A percentile compares a stretch with the other conserved stretches of the same genome.
phyloP scores from a whole-genome alignment of 2,888 invertebrate species.

The Allacma fusca region DNA sequence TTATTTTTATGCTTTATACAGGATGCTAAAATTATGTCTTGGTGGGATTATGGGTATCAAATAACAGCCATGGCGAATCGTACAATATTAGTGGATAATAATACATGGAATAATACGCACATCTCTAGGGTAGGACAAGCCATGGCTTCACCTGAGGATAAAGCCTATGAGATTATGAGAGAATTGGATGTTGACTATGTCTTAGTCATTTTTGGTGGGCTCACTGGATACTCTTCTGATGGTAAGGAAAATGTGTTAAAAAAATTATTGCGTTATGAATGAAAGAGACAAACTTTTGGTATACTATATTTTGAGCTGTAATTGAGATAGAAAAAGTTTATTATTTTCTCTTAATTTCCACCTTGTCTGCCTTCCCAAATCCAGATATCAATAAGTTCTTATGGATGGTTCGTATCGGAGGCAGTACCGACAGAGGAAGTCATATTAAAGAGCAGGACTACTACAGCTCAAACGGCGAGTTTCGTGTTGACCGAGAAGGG shows the following conservation, averaged over 20 bases:
- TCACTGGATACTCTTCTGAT: conserved; percentile 97
- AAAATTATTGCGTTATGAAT: no score
- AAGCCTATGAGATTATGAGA: conserved; percentile 96
- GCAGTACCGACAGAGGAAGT: conserved; percentile 91
- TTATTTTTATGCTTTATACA: conserved; percentile 62
- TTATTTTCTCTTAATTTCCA: no score
- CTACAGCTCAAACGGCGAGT: conserved; percentile 95
- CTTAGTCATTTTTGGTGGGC: conserved; percentile 96
- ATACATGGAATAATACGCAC: conserved; percentile 99
- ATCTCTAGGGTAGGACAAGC: conserved; percentile 98
- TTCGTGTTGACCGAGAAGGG: conserved; percentile 93
- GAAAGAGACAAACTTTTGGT: no score
- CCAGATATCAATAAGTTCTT: conserved; percentile 99
- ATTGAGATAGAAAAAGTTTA: no score
- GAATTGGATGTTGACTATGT: conserved; percentile 98
- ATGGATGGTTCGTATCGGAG: conserved; percentile 98
- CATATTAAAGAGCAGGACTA: conserved; percentile 97
- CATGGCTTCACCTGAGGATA: conserved; percentile 96
- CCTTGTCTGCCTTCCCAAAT: no score
- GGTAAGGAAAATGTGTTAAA: conserved; percentile 73
- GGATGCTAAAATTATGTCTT: conserved; percentile 97
- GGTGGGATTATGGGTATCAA: conserved; percentile 99
- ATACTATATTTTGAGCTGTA: no score
- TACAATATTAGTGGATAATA: conserved; percentile 97
- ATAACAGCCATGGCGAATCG: conserved; percentile 99